A percentile compares a stretch with the other conserved stretches of the same genome.
Evolutionary conservation across 2,888 invertebrate genomes (phyloP).

Genomic region (Phalera bucephala): DNA sequence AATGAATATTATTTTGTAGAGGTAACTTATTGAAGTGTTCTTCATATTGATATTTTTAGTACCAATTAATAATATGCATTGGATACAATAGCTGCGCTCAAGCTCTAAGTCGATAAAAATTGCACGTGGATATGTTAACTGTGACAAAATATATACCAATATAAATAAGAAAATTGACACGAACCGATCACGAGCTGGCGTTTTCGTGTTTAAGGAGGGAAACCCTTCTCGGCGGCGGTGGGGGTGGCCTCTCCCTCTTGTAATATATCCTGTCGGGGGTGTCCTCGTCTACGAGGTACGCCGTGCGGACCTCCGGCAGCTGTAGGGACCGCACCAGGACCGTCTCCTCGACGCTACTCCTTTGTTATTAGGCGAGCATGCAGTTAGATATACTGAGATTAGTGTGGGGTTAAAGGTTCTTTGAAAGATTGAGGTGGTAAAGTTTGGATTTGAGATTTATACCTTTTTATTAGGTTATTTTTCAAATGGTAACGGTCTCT

Average conservation of each 20-base stretch:
- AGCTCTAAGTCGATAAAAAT: no score
- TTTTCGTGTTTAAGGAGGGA: slow-evolving; percentile 66
- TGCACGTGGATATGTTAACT: no score
- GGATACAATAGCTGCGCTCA: no score
- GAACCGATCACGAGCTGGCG: slow-evolving; percentile 53
- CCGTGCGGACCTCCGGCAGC: slow-evolving; percentile 66
- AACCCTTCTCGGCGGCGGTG: slow-evolving; percentile 67
- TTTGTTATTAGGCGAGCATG: slow-evolving; percentile 53
- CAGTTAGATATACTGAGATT: slow-evolving; percentile 59
- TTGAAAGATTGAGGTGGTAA: no score
- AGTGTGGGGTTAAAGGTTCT: no score
- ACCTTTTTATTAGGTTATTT: no score
- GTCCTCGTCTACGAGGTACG: slow-evolving; percentile 54
- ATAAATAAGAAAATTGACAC: slow-evolving; percentile 35
- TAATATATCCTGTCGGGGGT: slow-evolving; percentile 43
- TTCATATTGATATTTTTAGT: no score
- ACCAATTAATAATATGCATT: no score
- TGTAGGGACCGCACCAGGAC: slow-evolving; percentile 62
- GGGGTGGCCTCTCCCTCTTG: slow-evolving; percentile 55
- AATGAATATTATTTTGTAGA: no score
- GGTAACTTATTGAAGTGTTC: no score
- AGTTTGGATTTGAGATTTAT: slow-evolving; percentile 1
- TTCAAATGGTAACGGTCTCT: no score
- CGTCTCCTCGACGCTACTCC: slow-evolving; percentile 63
- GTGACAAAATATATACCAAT: no score